phyloP scores from a whole-genome alignment of 2,113 vertebrate species.

The Brachypteracias leptosomus region DNA sequence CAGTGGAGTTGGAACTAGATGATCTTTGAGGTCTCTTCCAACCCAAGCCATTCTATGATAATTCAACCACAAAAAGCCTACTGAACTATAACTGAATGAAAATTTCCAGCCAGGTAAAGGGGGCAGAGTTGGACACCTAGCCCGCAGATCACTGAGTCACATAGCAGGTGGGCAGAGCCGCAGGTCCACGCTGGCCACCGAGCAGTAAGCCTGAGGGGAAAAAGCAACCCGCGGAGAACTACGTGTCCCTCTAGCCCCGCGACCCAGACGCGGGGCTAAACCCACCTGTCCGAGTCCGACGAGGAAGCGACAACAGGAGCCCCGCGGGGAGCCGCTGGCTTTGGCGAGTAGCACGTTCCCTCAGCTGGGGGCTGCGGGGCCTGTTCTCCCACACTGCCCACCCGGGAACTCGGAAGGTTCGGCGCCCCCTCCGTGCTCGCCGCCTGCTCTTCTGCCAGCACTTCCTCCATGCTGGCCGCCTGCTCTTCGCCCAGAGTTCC shows the following conservation, averaged over 20 bases:
- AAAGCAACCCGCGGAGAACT: too few relatives aligned
- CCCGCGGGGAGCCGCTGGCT: not conserved
- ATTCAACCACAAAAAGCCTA: not conserved
- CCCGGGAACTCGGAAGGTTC: too few relatives aligned
- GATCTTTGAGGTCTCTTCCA: too few relatives aligned
- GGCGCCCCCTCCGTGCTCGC: rapidly evolving
- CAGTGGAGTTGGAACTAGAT: too few relatives aligned
- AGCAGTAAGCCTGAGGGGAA: rapidly evolving
- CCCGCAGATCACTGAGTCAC: rapidly evolving
- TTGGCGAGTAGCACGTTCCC: not conserved
- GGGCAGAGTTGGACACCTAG: rapidly evolving
- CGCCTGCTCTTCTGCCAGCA: not conserved
- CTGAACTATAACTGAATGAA: rapidly evolving
- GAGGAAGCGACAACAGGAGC: rapidly evolving
- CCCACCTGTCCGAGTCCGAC: slow-evolving; percentile 22
- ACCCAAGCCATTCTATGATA: too few relatives aligned
- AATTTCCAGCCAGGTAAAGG: rapidly evolving
- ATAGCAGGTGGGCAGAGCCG: too few relatives aligned
- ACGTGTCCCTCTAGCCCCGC: too few relatives aligned
- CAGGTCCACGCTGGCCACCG: too few relatives aligned
- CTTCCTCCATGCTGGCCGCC: too few relatives aligned
- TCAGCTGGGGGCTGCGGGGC: not conserved
- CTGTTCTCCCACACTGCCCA: not conserved
- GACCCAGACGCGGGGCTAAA: not conserved
- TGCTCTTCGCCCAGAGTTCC: not conserved